Percentiles rank a stretch among this genome's conserved stretches.
phyloP scores from a whole-genome alignment of 2,888 invertebrate genomes.

The Epistrophella euchroma region DNA sequence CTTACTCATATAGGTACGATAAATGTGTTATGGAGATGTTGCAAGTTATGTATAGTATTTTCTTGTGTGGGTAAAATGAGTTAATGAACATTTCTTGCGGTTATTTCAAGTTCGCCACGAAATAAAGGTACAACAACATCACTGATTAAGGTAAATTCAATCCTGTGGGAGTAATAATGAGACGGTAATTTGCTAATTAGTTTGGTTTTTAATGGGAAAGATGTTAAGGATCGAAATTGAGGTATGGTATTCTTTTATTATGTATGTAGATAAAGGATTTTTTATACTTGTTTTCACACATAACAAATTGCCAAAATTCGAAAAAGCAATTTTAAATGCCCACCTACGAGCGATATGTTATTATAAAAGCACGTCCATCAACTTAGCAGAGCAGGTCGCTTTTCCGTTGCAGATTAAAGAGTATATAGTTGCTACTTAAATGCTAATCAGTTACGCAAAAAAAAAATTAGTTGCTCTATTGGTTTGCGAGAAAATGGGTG shows the following conservation, averaged over 20 bases:
- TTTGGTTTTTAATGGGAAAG: slow-evolving; percentile 5
- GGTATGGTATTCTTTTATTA: not conserved
- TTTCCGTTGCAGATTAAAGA: too few species aligned
- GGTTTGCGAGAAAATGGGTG: too few species aligned
- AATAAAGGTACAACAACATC: slow-evolving; percentile 47
- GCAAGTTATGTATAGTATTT: slow-evolving; percentile 8
- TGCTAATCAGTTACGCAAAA: too few species aligned
- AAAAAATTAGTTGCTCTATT: too few species aligned
- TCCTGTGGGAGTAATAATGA: slow-evolving; percentile 60
- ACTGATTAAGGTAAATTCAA: slow-evolving; percentile 33
- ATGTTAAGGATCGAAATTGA: not conserved
- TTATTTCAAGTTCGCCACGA: slow-evolving; percentile 51
- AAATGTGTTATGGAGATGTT: not conserved
- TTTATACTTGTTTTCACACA: not conserved
- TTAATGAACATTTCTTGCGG: slow-evolving; percentile 63
- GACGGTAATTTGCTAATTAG: slow-evolving; percentile 72
- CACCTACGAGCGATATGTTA: too few species aligned
- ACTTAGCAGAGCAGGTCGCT: too few species aligned
- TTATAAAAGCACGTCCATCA: too few species aligned
- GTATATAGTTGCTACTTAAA: too few species aligned
- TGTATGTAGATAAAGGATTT: not conserved
- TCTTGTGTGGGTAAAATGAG: slow-evolving; percentile 15
- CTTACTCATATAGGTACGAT: slow-evolving; percentile 28
- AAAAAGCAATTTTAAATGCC: too few species aligned
- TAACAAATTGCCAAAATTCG: too few species aligned